Conservation (phyloP, 2,797 vertebrate species). For the Tenualosa thibaudeaui region DNA sequence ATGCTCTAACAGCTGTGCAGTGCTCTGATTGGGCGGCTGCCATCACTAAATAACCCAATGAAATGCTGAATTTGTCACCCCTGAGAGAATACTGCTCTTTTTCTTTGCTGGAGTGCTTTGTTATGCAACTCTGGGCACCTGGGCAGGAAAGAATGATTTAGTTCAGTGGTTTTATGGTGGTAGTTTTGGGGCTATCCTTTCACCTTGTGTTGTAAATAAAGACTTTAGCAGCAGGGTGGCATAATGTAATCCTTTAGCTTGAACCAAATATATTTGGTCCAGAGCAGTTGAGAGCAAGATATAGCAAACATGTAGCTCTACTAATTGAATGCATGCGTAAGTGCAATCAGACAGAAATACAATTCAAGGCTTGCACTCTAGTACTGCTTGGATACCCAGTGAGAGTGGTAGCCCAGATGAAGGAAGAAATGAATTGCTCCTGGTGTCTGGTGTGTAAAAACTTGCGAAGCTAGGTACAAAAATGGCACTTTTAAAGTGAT, state of each 20-base stretch:
- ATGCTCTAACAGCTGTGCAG: constrained; percentile 36
- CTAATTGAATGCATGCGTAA: background rate
- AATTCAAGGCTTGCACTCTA: background rate
- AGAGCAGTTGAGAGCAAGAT: background rate
- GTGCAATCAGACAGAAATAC: background rate
- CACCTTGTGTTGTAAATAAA: background rate
- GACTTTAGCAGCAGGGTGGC: background rate
- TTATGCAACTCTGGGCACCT: constrained; percentile 24
- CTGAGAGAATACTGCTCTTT: constrained; percentile 60
- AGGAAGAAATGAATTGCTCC: background rate
- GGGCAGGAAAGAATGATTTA: constrained; percentile 31
- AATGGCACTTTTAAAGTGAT: background rate
- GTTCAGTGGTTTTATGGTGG: background rate
- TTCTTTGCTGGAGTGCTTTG: constrained; percentile 40
- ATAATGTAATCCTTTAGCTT: background rate
- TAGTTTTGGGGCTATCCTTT: background rate
- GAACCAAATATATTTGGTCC: background rate
- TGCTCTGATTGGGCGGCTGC: constrained; percentile 34
- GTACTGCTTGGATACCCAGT: background rate
- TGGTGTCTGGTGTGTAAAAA: background rate
- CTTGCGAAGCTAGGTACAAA: background rate
- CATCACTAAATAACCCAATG: constrained; percentile 57
- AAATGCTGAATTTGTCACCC: constrained; percentile 52
- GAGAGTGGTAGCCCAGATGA: background rate
- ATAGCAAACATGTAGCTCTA: background rate